Percentiles rank a stretch among this genome's conserved stretches.
Evolutionary conservation across 2,888 invertebrate genomes (phyloP).

Genomic region (Mycalesis mineus): DNA sequence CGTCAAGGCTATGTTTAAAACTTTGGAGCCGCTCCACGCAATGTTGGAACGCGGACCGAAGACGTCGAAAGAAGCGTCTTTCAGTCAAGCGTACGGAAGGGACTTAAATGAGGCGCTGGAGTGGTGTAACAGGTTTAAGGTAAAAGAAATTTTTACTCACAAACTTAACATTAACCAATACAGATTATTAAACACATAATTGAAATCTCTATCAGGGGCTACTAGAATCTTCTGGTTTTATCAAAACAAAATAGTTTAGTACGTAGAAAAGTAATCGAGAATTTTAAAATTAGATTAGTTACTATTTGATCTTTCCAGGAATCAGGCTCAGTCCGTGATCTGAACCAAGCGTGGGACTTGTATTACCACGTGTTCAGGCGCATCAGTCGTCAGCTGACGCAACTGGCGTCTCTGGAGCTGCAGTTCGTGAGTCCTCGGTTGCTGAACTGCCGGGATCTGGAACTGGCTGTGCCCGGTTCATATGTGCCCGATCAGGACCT

Average conservation of each 20-base stretch:
- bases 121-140: slow-evolving; percentile 94
- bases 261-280: too few species aligned
- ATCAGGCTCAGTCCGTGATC: slow-evolving; percentile 90
- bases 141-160: slow-evolving; percentile 31
- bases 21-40: slow-evolving; percentile 94
- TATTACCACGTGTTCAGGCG: slow-evolving; percentile 99
- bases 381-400: slow-evolving; percentile 96
- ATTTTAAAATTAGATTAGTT: too few species aligned
- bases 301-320: slow-evolving; percentile 57
- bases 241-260: too few species aligned
- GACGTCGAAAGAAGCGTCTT: slow-evolving; percentile 97
- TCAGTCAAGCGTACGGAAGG: slow-evolving; percentile 96
- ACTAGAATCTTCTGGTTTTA: too few species aligned
- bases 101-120: slow-evolving; percentile 96
- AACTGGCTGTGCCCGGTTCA: slow-evolving; percentile 98
- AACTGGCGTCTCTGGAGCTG: slow-evolving; percentile 91
- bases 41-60: slow-evolving; percentile 96
- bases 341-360: slow-evolving; percentile 99
- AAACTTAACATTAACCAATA: not conserved
- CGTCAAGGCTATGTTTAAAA: slow-evolving; percentile 97
- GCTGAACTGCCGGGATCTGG: slow-evolving; percentile 91
- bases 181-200: not conserved
- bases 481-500: slow-evolving; percentile 95
- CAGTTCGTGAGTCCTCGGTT: slow-evolving; percentile 98
- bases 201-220: not conserved